phyloP scores from a whole-genome alignment of 2,113 vertebrate species.

The Pelodiscus sinensis region DNA sequence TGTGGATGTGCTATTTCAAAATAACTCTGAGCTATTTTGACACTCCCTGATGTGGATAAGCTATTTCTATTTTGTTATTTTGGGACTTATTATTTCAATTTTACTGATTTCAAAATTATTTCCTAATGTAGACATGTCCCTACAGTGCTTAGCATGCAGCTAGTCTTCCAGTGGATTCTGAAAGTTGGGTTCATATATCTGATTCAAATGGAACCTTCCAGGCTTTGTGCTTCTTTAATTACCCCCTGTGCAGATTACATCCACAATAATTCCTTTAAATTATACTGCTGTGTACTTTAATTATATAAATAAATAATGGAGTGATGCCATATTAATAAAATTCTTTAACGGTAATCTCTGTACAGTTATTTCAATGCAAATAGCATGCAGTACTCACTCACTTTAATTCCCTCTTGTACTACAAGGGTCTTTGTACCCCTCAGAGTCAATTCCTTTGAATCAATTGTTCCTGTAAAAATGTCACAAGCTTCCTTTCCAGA shows the following conservation, averaged over 20 bases:
- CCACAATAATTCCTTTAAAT: neutral
- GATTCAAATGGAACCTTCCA: neutral
- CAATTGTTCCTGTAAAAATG: neutral
- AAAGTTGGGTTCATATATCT: neutral
- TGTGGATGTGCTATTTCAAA: too few species aligned
- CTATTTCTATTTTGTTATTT: too few species aligned
- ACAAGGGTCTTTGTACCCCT: neutral
- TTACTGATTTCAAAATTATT: too few species aligned
- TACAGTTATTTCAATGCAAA: neutral
- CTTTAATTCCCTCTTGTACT: neutral
- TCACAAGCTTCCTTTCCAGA: neutral
- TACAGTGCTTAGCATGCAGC: neutral
- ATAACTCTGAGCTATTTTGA: too few species aligned
- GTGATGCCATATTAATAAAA: neutral
- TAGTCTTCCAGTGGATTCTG: neutral
- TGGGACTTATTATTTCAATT: too few species aligned
- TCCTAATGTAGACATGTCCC: too few species aligned
- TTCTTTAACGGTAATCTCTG: neutral
- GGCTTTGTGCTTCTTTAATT: neutral
- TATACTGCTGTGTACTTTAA: neutral
- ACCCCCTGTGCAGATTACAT: neutral
- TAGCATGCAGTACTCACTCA: neutral
- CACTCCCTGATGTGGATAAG: too few species aligned
- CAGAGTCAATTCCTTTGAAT: neutral
- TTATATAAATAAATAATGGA: conserved; percentile 4